These are phyloP conservation scores for Phytoseiulus persimilis DNA, from an alignment of 2,888 invertebrate species.

Conservation along the genomic window DNA sequence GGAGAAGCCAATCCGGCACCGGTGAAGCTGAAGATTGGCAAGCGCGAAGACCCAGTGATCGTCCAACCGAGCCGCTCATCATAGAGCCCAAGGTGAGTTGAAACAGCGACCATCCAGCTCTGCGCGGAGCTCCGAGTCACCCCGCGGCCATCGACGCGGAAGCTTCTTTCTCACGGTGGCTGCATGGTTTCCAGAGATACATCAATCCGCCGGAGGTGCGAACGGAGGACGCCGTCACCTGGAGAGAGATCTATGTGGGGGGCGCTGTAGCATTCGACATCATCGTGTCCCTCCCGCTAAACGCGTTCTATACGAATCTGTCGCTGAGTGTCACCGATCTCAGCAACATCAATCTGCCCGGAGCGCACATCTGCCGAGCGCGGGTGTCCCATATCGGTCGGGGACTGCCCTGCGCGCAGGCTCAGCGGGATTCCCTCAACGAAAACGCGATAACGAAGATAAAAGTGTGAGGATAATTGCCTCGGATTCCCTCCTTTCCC, in stretches of 20 bases:
- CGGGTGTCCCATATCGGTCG: conserved; percentile 44
- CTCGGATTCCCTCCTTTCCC: background rate
- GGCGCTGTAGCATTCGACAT: conserved; percentile 45
- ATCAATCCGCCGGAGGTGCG: conserved; percentile 41
- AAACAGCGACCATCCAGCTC: background rate
- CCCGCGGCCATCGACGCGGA: background rate
- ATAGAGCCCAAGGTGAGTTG: conserved; percentile 23
- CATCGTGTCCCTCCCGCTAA: conserved; percentile 43
- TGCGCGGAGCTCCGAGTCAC: background rate
- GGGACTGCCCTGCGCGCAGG: conserved; percentile 44
- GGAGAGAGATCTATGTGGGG: conserved; percentile 44
- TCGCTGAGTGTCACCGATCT: conserved; percentile 36
- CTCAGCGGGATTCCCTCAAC: conserved; percentile 43
- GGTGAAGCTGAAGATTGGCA: conserved; percentile 32
- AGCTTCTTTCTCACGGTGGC: background rate
- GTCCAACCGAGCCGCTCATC: conserved; percentile 9
- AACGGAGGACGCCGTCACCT: conserved; percentile 44
- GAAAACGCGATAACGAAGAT: conserved; percentile 43
- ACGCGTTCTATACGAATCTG: conserved; percentile 44
- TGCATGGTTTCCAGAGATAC: conserved; percentile 16
- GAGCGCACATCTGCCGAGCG: conserved; percentile 44
- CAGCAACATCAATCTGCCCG: conserved; percentile 41
- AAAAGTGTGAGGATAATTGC: conserved; percentile 42
- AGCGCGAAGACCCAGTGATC: conserved; percentile 18
- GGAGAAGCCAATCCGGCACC: conserved; percentile 16